These are phyloP conservation scores for Clitarchus hookeri DNA, from an alignment of 2,888 invertebrate species.

Conservation along the genomic window DNA sequence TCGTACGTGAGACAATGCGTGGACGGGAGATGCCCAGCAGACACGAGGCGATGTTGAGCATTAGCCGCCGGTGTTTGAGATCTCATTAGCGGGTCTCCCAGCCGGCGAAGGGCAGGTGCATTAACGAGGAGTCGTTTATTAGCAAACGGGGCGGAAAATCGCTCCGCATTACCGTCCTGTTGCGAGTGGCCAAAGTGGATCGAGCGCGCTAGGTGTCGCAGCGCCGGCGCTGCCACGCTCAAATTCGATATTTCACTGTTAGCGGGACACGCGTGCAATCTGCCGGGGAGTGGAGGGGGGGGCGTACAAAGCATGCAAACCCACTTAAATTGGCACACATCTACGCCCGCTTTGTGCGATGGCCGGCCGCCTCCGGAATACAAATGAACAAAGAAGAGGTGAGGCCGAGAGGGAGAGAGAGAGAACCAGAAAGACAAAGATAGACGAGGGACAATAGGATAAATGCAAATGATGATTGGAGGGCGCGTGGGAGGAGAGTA, in stretches of 20 bases:
- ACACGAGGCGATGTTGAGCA: too few species aligned
- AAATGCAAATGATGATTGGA: conserved; percentile 17
- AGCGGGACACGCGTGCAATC: neutral
- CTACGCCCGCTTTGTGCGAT: conserved; percentile 20
- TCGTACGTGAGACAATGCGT: too few species aligned
- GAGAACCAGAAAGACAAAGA: neutral
- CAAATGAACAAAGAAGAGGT: conserved; percentile 23
- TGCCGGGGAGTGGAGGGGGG: neutral
- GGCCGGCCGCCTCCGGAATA: conserved; percentile 22
- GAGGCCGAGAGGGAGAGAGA: neutral
- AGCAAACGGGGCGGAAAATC: too few species aligned
- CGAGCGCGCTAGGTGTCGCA: too few species aligned
- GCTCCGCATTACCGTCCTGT: too few species aligned
- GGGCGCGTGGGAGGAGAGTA: conserved; percentile 2
- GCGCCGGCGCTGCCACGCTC: too few species aligned
- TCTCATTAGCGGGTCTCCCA: too few species aligned
- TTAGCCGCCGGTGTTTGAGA: too few species aligned
- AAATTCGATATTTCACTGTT: too few species aligned
- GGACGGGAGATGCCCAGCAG: too few species aligned
- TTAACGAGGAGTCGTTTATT: too few species aligned
- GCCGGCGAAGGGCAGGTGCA: neutral
- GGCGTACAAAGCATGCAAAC: neutral
- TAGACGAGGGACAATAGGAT: conserved; percentile 1
- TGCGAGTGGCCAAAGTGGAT: too few species aligned
- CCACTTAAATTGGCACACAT: conserved; percentile 25